These are phyloP conservation scores for Orthosia gothica DNA, from an alignment of 2,888 invertebrate genomes.

Conservation along the genomic window DNA sequence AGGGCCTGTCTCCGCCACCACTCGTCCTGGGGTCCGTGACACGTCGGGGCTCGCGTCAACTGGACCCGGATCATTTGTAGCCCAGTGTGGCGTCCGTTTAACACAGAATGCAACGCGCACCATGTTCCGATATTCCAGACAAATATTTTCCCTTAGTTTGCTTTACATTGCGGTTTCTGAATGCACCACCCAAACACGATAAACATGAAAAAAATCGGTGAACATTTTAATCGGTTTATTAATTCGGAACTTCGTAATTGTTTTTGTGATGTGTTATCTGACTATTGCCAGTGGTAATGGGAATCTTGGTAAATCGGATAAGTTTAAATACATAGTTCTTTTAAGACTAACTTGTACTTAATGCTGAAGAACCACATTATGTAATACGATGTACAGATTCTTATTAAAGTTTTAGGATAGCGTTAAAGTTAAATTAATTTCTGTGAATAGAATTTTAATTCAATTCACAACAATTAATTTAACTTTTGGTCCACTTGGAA, in stretches of 20 bases:
- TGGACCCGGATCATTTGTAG: not conserved
- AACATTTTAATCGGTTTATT: constrained; percentile 19
- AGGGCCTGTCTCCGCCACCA: too few relatives aligned
- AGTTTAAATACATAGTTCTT: constrained; percentile 19
- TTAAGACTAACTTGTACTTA: not conserved
- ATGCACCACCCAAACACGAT: not conserved
- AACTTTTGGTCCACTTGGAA: not conserved
- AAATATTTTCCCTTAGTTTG: constrained; percentile 3
- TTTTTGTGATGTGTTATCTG: not conserved
- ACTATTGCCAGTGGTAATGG: not conserved
- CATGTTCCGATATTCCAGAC: not conserved
- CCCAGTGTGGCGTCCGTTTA: constrained; percentile 1
- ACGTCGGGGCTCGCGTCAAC: too few relatives aligned
- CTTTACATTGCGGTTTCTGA: not conserved
- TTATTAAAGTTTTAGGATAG: constrained; percentile 10
- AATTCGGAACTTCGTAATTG: constrained; percentile 8
- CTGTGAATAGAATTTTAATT: too few relatives aligned
- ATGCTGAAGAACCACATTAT: not conserved
- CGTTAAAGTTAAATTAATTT: too few relatives aligned
- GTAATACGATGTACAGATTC: not conserved
- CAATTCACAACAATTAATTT: not conserved
- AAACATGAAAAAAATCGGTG: constrained; percentile 10
- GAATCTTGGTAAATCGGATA: not conserved
- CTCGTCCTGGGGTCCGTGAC: too few relatives aligned
- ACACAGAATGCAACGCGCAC: not conserved